Evolutionary conservation across 2,888 invertebrate genomes (phyloP).

Genomic region (Hirudinaria manillensis): DNA sequence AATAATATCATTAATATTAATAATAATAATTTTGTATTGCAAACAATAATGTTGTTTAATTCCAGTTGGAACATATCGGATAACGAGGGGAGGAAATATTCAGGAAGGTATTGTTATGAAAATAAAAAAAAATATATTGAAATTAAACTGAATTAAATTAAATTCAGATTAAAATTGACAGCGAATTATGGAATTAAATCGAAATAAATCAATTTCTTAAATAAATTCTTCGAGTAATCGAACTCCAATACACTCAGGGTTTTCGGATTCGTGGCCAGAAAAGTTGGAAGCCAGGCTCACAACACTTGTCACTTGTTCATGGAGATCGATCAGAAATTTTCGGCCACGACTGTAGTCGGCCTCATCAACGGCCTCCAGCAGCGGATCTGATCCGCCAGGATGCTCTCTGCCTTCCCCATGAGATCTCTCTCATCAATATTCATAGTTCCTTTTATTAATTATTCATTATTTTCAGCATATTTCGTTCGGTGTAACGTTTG

Average conservation of each 20-base stretch:
- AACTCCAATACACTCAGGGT: slow-evolving; percentile 58
- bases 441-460: no score
- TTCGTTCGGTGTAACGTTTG: no score
- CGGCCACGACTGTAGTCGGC: background rate
- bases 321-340: slow-evolving; percentile 62
- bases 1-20: background rate
- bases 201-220: no score
- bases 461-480: no score
- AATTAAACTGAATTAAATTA: no score
- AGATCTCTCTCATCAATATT: background rate
- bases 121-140: no score
- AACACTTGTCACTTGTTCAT: slow-evolving; percentile 97
- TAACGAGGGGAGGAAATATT: slow-evolving; percentile 13
- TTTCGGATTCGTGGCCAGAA: slow-evolving; percentile 90
- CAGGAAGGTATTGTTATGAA: background rate
- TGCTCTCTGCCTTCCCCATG: background rate
- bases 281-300: slow-evolving; percentile 75
- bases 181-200: no score
- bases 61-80: slow-evolving; percentile 3
- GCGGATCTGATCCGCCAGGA: background rate
- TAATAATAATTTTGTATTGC: slow-evolving; percentile 2
- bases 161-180: no score
- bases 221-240: background rate
- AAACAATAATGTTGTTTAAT: background rate
- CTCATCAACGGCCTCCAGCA: slow-evolving; percentile 4